Percentiles rank a stretch among this genome's conserved stretches.
phyloP scores from a whole-genome alignment of 2,797 vertebrate genomes.

The Spinus olivaceus region DNA sequence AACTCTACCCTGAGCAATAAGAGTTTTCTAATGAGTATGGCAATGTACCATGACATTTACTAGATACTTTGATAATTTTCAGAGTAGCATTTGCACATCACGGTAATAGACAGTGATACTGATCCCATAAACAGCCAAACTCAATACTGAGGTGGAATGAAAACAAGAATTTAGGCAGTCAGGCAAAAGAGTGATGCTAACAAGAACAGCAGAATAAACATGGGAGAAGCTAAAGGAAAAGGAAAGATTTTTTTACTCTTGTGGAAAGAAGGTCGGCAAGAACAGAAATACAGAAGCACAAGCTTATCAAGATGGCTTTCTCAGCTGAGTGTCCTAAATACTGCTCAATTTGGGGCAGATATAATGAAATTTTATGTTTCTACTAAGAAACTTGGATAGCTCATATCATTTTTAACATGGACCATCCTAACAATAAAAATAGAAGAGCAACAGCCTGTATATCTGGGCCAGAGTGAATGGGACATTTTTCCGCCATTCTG shows the following conservation, averaged over 20 bases:
- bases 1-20: neutral
- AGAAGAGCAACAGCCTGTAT: neutral
- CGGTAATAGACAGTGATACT: neutral
- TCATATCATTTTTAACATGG: neutral
- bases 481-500: neutral
- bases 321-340: neutral
- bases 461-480: neutral
- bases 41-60: neutral
- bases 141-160: neutral
- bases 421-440: neutral
- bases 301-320: neutral
- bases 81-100: neutral
- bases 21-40: neutral
- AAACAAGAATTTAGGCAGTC: neutral
- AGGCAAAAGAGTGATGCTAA: neutral
- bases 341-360: neutral
- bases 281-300: neutral
- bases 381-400: neutral
- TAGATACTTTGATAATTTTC: neutral
- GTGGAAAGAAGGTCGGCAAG: neutral
- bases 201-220: neutral
- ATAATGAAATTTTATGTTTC: neutral
- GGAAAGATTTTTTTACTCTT: neutral
- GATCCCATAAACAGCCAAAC: neutral
- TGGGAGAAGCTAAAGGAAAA: neutral